Conservation (phyloP, 2,113 vertebrate genomes). For the Odocoileus hemionus region DNA sequence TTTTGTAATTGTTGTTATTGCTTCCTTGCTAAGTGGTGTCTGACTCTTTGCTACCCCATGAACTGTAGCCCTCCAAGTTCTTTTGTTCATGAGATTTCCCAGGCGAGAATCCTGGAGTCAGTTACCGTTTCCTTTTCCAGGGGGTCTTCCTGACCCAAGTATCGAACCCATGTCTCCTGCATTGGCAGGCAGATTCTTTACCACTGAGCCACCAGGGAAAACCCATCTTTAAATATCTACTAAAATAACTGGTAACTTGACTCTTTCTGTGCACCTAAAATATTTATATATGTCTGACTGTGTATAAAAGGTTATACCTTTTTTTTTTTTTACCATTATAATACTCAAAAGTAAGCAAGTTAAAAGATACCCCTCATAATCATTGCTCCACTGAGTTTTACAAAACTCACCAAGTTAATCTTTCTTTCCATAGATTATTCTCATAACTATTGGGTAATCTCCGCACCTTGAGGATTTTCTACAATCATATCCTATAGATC, state of each 20-base stretch:
- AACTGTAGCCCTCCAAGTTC: neutral
- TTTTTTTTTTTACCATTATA: constrained; percentile 39
- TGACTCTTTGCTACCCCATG: neutral
- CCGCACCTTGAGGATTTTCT: constrained; percentile 44
- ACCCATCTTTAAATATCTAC: neutral
- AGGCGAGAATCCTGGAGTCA: neutral
- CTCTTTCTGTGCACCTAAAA: neutral
- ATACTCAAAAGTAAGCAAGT: constrained; percentile 15
- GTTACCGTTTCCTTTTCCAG: neutral
- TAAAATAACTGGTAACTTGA: neutral
- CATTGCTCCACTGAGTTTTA: neutral
- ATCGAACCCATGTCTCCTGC: neutral
- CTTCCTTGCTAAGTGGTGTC: neutral
- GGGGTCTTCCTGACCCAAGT: neutral
- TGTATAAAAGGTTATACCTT: neutral
- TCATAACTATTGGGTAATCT: constrained; percentile 36
- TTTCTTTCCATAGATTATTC: constrained; percentile 45
- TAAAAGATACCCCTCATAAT: constrained; percentile 15
- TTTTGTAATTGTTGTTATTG: neutral
- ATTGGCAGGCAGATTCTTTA: neutral
- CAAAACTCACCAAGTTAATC: neutral
- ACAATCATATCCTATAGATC: constrained; percentile 35
- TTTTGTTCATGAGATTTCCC: neutral
- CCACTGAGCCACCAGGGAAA: neutral
- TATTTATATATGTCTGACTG: constrained; percentile 26